These are phyloP conservation scores for Lamproptera curius DNA, from an alignment of 2,888 invertebrate species.

Conservation along the genomic window DNA sequence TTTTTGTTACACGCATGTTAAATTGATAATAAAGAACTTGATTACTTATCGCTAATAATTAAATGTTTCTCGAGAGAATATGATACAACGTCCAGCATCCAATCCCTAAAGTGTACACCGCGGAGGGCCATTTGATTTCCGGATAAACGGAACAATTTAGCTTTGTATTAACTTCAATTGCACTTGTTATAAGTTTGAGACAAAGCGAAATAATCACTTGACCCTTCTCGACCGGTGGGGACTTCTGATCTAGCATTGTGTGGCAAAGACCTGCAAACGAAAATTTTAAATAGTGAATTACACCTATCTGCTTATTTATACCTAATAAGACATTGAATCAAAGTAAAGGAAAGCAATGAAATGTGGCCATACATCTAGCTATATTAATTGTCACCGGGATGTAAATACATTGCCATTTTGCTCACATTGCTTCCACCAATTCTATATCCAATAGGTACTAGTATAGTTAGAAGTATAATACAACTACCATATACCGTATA, in stretches of 20 bases:
- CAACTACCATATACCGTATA: too few species aligned
- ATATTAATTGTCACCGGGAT: too few species aligned
- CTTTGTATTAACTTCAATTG: conserved; percentile 24
- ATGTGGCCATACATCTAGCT: too few species aligned
- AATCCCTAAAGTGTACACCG: conserved; percentile 35
- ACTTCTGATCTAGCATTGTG: conserved; percentile 44
- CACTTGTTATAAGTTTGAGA: conserved; percentile 46
- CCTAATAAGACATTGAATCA: too few species aligned
- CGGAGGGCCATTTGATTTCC: conserved; percentile 46
- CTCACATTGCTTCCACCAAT: too few species aligned
- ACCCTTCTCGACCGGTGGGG: conserved; percentile 51
- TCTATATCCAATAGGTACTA: too few species aligned
- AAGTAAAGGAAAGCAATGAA: too few species aligned
- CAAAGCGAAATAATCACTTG: conserved; percentile 48
- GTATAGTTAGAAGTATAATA: too few species aligned
- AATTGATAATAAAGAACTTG: background rate
- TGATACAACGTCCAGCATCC: conserved; percentile 44
- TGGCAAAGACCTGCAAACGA: conserved; percentile 56
- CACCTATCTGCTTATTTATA: too few species aligned
- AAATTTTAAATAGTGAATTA: too few species aligned
- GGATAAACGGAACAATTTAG: conserved; percentile 54
- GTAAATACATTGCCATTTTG: too few species aligned
- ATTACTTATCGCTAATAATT: conserved; percentile 52
- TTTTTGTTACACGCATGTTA: too few species aligned
- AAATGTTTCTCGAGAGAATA: conserved; percentile 43